These are phyloP conservation scores for Apantesis nais DNA, from an alignment of 2,888 invertebrate genomes.

Conservation along the genomic window DNA sequence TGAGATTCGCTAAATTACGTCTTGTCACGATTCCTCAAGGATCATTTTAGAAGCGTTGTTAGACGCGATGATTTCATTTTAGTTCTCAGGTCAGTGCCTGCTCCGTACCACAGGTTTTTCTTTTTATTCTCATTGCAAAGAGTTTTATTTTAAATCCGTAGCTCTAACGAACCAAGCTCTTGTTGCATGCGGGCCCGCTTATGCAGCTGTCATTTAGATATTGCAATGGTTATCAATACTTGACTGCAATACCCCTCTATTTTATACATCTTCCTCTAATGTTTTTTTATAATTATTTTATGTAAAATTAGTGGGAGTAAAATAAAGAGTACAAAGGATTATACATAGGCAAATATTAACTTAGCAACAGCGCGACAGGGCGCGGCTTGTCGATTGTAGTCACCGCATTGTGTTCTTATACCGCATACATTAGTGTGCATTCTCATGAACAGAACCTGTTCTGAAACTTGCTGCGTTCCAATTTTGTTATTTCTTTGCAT, in stretches of 20 bases:
- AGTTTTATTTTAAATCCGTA: conserved; percentile 82
- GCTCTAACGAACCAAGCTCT: conserved; percentile 79
- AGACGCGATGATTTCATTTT: conserved; percentile 53
- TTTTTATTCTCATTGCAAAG: conserved; percentile 73
- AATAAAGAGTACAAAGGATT: conserved; percentile 6
- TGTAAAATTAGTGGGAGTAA: conserved; percentile 18
- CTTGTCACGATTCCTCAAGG: conserved; percentile 58
- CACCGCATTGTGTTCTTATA: conserved; percentile 65
- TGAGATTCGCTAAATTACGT: conserved; percentile 55
- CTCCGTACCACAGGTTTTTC: conserved; percentile 67
- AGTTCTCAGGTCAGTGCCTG: conserved; percentile 67
- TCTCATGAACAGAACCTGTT: conserved; percentile 76
- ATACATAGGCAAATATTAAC: conserved; percentile 59
- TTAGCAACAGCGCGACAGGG: conserved; percentile 52
- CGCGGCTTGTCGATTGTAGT: conserved; percentile 53
- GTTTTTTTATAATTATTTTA: conserved; percentile 38
- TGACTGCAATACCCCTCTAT: conserved; percentile 29
- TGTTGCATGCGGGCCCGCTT: conserved; percentile 64
- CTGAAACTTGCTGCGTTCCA: conserved; percentile 55
- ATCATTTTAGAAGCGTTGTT: conserved; percentile 50
- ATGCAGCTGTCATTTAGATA: conserved; percentile 64
- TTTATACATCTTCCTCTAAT: conserved; percentile 15
- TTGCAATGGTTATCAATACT: conserved; percentile 42
- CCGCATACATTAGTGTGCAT: conserved; percentile 73
- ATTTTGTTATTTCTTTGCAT: conserved; percentile 74